Evolutionary conservation across 2,888 invertebrate genomes (phyloP).

Genomic region (Dryococelus australis): DNA sequence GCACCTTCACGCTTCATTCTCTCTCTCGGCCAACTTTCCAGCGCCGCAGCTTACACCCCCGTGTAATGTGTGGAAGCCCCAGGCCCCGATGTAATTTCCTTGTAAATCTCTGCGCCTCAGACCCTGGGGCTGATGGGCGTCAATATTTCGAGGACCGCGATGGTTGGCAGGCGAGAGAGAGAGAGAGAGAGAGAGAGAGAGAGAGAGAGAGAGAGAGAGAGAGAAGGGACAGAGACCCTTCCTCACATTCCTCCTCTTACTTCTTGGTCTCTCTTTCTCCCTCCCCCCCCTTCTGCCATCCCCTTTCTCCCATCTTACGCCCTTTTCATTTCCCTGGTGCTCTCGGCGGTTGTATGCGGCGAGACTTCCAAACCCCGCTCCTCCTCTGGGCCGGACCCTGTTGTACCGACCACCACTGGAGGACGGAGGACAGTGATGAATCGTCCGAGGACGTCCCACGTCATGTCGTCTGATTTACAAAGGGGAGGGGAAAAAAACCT

Average conservation of each 20-base stretch:
- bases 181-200: background rate
- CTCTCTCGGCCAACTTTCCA: too few species aligned
- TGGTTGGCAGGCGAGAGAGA: background rate
- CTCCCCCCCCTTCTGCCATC: background rate
- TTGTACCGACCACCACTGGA: background rate
- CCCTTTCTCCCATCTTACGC: background rate
- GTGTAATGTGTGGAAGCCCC: background rate
- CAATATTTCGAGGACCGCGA: background rate
- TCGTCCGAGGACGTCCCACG: background rate
- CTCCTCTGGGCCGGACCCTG: background rate
- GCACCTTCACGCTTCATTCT: background rate
- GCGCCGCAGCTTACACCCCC: background rate
- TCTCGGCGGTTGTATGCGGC: background rate
- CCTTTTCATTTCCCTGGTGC: background rate
- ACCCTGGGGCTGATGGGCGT: background rate
- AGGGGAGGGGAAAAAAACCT: background rate
- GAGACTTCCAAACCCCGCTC: background rate
- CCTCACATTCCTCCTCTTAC: too few species aligned
- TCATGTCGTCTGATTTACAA: background rate
- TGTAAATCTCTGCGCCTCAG: background rate
- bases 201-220: too few species aligned
- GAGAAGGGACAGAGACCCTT: too few species aligned
- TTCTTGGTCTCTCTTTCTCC: too few species aligned
- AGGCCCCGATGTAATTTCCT: conserved; percentile 3
- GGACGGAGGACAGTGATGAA: background rate